Percentiles rank a stretch among this genome's conserved stretches.
phyloP scores from a whole-genome alignment of 2,113 vertebrate species.

The Hippocampus guttulatus region DNA sequence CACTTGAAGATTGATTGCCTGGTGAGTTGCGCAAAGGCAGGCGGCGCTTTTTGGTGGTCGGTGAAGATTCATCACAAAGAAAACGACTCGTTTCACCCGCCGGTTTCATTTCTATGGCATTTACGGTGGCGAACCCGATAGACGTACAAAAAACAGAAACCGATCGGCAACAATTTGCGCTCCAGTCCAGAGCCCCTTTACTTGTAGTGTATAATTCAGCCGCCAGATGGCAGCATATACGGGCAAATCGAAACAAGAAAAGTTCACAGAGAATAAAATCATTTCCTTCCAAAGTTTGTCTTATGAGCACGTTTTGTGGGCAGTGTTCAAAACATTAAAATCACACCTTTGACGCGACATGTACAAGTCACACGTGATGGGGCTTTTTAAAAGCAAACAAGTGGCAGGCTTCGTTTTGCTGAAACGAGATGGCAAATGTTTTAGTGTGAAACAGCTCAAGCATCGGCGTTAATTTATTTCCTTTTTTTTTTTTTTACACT shows the following conservation, averaged over 20 bases:
- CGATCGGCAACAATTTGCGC: not conserved
- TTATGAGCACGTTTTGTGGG: not conserved
- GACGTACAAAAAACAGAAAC: not conserved
- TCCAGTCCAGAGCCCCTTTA: not conserved
- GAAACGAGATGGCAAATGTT: not conserved
- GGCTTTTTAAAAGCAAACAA: not conserved
- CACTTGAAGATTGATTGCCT: too few relatives aligned
- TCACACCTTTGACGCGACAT: not conserved
- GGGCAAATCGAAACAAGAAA: not conserved
- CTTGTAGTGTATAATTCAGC: not conserved
- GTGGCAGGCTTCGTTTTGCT: not conserved
- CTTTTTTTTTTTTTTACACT: not conserved
- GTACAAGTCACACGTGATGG: too few relatives aligned
- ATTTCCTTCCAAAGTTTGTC: not conserved
- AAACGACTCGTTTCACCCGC: not conserved
- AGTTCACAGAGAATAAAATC: not conserved
- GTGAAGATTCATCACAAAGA: not conserved
- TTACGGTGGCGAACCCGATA: not conserved
- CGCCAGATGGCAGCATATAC: slow-evolving; percentile 40
- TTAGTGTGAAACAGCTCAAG: not conserved
- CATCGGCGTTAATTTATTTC: too few relatives aligned
- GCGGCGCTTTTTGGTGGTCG: too few relatives aligned
- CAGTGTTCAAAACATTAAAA: not conserved
- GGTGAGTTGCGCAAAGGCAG: too few relatives aligned
- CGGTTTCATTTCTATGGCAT: too few relatives aligned